These are phyloP conservation scores for Noctua fimbriata DNA, from an alignment of 2,888 invertebrate species.

Conservation along the genomic window DNA sequence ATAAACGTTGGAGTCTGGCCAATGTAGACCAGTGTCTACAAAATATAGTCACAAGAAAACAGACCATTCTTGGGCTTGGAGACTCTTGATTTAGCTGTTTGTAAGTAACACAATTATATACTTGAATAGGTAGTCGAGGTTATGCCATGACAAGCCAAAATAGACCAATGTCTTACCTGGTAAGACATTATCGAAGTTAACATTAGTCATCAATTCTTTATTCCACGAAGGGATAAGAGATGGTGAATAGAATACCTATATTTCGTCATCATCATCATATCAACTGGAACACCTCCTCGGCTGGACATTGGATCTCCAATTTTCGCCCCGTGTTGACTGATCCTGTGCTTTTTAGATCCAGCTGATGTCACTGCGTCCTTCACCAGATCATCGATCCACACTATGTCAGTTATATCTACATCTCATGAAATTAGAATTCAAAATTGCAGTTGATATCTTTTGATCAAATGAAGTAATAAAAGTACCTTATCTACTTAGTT, in stretches of 20 bases:
- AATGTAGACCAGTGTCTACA: constrained; percentile 27
- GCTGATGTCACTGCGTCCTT: too few relatives aligned
- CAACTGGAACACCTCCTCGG: too few relatives aligned
- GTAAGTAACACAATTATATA: background rate
- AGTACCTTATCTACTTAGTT: background rate
- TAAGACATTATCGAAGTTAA: background rate
- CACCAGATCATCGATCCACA: background rate
- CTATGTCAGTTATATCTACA: background rate
- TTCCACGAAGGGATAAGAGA: background rate
- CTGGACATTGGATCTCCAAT: background rate
- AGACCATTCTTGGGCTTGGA: background rate
- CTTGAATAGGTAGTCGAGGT: background rate
- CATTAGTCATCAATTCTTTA: background rate
- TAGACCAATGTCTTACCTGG: background rate
- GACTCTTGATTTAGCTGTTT: constrained; percentile 17
- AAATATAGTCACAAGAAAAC: constrained; percentile 16
- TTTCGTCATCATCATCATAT: background rate
- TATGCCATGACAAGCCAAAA: background rate
- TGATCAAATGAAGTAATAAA: background rate
- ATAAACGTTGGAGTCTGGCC: constrained; percentile 46
- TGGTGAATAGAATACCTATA: background rate
- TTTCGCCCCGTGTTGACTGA: background rate
- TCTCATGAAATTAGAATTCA: background rate
- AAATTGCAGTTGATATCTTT: background rate
- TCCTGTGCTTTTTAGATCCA: background rate